A percentile compares a stretch with the other conserved stretches of the same genome.
Evolutionary conservation across 1,140 invertebrate species (phyloP).

Genomic region (Pogonomyrmex californicus): DNA sequence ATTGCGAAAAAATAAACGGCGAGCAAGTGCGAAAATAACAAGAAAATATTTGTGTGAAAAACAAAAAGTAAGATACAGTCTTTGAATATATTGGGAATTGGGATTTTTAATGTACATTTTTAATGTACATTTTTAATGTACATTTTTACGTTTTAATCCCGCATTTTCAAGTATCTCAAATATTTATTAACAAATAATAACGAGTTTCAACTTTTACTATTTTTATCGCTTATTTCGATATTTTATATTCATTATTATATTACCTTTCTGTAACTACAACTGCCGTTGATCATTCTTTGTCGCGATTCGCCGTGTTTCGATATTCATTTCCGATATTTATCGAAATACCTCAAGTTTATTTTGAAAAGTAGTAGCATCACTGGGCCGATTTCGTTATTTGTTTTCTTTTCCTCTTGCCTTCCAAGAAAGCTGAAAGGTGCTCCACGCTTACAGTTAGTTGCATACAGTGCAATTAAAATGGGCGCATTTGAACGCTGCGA

Average conservation of each 20-base stretch:
- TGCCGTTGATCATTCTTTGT: not conserved
- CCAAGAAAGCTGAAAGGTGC: too few relatives aligned
- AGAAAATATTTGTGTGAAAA: not conserved
- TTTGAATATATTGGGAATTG: not conserved
- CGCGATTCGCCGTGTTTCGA: not conserved
- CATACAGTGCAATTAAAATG: not conserved
- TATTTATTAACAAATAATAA: slow-evolving; percentile 13
- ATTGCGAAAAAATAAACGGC: not conserved
- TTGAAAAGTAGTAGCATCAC: too few relatives aligned
- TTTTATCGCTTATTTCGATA: not conserved
- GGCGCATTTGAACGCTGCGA: not conserved
- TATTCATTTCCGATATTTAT: not conserved
- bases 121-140: not conserved
- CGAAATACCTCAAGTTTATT: not conserved
- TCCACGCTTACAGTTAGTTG: not conserved
- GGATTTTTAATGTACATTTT: not conserved
- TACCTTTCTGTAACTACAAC: not conserved
- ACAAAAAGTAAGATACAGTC: not conserved
- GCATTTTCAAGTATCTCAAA: not conserved
- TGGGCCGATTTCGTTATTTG: not conserved
- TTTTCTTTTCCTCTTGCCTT: not conserved
- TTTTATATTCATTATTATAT: not conserved
- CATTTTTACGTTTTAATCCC: not conserved
- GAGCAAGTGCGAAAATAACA: not conserved
- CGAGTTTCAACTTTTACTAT: not conserved